Evolutionary conservation across 2,888 invertebrate species (phyloP).

Genomic region (Anoplius nigerrimus): DNA sequence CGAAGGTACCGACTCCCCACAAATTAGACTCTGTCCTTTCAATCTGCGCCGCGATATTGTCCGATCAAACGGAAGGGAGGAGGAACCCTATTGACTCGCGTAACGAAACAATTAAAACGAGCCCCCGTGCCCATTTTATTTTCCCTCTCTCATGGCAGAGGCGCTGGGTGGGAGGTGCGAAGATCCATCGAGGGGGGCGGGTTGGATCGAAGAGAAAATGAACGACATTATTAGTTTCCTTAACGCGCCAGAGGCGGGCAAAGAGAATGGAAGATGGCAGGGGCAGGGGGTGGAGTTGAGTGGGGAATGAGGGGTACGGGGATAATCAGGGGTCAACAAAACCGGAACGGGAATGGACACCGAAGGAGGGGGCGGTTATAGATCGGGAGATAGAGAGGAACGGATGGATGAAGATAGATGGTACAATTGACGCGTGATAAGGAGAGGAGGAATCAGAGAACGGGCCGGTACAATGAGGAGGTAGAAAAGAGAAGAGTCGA

Average conservation of each 20-base stretch:
- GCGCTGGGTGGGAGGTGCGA: background rate
- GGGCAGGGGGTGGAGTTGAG: background rate
- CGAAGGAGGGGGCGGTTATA: background rate
- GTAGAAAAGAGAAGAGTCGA: background rate
- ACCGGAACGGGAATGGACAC: background rate
- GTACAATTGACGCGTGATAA: background rate
- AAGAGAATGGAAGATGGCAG: background rate
- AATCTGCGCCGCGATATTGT: conserved; percentile 1
- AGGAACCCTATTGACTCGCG: background rate
- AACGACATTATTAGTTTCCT: background rate
- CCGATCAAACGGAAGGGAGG: background rate
- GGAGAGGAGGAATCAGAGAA: background rate
- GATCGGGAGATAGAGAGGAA: background rate
- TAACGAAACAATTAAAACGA: conserved; percentile 19
- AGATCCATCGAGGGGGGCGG: background rate
- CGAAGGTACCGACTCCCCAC: conserved; percentile 2
- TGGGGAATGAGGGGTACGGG: background rate
- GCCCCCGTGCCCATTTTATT: background rate
- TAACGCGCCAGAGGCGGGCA: background rate
- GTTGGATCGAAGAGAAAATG: background rate
- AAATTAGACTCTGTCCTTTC: conserved; percentile 17
- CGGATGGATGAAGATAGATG: background rate
- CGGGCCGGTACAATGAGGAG: background rate
- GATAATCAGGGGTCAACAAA: background rate
- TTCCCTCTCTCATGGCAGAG: background rate